Conservation (phyloP, 1,140 invertebrate species). For the Carcinoscorpius rotundicauda region DNA sequence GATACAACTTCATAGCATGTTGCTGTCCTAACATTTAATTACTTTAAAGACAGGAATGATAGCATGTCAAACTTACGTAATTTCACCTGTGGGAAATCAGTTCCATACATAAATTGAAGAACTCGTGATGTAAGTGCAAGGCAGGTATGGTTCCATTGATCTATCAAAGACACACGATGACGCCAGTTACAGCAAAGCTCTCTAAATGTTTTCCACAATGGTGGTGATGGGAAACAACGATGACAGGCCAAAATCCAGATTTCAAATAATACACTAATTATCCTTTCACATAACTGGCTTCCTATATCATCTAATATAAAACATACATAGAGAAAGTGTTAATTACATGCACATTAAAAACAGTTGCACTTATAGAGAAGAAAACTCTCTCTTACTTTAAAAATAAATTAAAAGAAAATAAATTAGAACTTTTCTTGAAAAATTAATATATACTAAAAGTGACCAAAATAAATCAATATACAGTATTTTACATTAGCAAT, state of each 20-base stretch:
- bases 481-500: too few species aligned
- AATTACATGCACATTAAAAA: too few species aligned
- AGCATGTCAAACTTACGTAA: constrained; percentile 46
- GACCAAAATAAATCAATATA: too few species aligned
- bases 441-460: too few species aligned
- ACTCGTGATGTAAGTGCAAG: constrained; percentile 71
- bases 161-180: constrained; percentile 77
- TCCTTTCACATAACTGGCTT: constrained; percentile 85
- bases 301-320: constrained; percentile 64
- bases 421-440: too few species aligned
- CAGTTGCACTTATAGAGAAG: too few species aligned
- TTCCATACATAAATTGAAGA: constrained; percentile 75
- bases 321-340: not conserved
- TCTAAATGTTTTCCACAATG: constrained; percentile 87
- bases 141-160: constrained; percentile 92
- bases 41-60: not conserved
- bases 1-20: not conserved
- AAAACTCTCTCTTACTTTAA: too few species aligned
- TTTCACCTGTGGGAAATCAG: constrained; percentile 70
- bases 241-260: constrained; percentile 87
- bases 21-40: too few species aligned
- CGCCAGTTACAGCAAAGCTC: constrained; percentile 87
- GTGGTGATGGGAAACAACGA: constrained; percentile 79
- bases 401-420: too few species aligned
- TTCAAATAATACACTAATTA: constrained; percentile 85